Percentiles rank a stretch among this genome's conserved stretches.
These are phyloP conservation scores for Tylochromis polylepis DNA, from an alignment of 2,113 vertebrate genomes.

Conservation along the genomic window DNA sequence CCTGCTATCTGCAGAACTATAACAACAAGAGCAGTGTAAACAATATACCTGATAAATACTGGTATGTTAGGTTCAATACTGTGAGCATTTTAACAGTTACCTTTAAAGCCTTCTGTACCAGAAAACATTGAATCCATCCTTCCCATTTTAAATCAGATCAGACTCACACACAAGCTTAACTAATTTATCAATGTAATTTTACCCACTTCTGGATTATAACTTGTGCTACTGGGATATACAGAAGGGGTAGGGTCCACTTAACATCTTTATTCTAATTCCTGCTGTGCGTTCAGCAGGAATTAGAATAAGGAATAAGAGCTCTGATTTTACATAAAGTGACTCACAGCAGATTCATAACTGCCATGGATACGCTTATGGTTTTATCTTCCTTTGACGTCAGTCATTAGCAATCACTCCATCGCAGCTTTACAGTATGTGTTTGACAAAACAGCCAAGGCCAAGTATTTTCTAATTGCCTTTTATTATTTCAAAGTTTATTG, in stretches of 20 bases:
- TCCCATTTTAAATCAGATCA: neutral
- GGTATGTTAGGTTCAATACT: neutral
- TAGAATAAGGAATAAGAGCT: neutral
- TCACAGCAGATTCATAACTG: neutral
- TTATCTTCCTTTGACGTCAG: slow-evolving; percentile 30
- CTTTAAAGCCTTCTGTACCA: neutral
- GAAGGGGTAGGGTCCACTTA: neutral
- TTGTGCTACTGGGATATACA: neutral
- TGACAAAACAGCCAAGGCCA: slow-evolving; percentile 25
- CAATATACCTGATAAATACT: neutral
- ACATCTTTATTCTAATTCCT: too few species aligned
- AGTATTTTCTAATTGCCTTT: slow-evolving; percentile 41
- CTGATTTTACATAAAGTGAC: neutral
- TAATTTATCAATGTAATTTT: neutral
- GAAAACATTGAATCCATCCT: neutral
- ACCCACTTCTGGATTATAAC: neutral
- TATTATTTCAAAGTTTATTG: slow-evolving; percentile 33
- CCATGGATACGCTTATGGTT: neutral
- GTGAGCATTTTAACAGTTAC: neutral
- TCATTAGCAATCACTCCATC: slow-evolving; percentile 20
- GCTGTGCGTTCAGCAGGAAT: neutral
- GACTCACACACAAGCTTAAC: neutral
- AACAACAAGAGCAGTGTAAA: neutral
- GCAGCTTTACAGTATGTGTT: neutral
- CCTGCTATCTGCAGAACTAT: neutral